phyloP scores from a whole-genome alignment of 2,888 invertebrate genomes.

The Philereme vetulata region DNA sequence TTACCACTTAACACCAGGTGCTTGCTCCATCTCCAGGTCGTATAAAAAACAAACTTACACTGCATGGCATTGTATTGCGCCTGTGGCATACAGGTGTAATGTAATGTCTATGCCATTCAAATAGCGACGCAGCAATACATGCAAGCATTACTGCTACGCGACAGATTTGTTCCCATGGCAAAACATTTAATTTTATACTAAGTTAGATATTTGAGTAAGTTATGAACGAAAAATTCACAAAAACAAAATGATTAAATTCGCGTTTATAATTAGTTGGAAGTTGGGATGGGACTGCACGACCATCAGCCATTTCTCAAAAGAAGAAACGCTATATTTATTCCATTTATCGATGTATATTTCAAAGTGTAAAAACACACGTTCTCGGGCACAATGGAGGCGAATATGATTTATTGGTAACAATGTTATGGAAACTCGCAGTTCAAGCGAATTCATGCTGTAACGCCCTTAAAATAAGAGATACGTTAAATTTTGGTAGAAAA shows the following conservation, averaged over 20 bases:
- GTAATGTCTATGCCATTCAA: too few relatives aligned
- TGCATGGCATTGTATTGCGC: too few relatives aligned
- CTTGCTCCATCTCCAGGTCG: too few relatives aligned
- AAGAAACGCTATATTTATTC: constrained; percentile 61
- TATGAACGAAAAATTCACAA: background rate
- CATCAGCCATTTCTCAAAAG: constrained; percentile 59
- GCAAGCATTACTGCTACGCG: too few relatives aligned
- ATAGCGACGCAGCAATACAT: too few relatives aligned
- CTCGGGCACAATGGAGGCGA: constrained; percentile 63
- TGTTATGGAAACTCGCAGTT: constrained; percentile 7
- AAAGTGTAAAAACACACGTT: constrained; percentile 75
- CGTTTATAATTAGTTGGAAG: constrained; percentile 50
- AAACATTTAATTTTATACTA: too few relatives aligned
- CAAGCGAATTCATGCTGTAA: constrained; percentile 17
- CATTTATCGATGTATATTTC: constrained; percentile 66
- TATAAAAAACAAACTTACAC: too few relatives aligned
- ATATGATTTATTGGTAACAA: constrained; percentile 72
- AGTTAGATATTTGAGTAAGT: background rate
- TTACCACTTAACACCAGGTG: too few relatives aligned
- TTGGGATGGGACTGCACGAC: constrained; percentile 44
- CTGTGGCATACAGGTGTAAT: too few relatives aligned
- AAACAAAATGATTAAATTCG: constrained; percentile 39
- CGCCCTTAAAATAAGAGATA: constrained; percentile 41
- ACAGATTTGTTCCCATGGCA: too few relatives aligned
- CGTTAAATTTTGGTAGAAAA: constrained; percentile 32